Base-by-base conservation (phyloP, 2,888 invertebrate species). In the Dicyrtoma fusca region DNA sequence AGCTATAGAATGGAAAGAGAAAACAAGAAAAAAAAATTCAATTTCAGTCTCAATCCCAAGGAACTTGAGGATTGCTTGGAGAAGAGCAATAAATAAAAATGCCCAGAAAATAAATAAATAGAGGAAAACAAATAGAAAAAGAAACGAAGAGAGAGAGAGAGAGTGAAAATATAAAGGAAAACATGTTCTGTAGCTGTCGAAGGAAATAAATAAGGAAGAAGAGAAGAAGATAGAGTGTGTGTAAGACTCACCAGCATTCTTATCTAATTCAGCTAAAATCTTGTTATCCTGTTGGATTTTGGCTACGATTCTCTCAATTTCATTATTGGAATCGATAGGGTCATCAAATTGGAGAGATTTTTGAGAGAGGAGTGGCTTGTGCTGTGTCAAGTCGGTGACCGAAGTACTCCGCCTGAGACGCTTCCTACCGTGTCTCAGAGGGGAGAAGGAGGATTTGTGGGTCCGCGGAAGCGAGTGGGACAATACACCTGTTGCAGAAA, bases 301-400 rank as follows among this genome's bases (percentile, higher is more conserved):
- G 81, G 94, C 94, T 92, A 95, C 94, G 84, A 95, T 93, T 82
- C 93, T 88, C 85, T 95, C 94, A 83, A 95, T 94, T 86, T 95
- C 94, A 82, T 79, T 76, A 77, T 77, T 79, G 66, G 79, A 78
- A 76, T 79, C 75, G 73, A 77, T 75, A 75, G 77, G 77, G 75
- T 79, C 78, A 75, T 79, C 79, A 76, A 80, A 78, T 49, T 78
- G 77, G 76, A 79, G 79, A 78, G 78, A 80, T 73, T 80, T 78
- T 77, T 79, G 78, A 75, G 77, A 77, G 74, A 72, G 75, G 72
- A 77, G 75, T 71, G 77, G 63, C 62, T 69, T 69, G 72, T 72
- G 63, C 74, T 73, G 25, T 64, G 75, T 71, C 51, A 74, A 57
- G 72, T 80, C 80, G 74, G 77, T 80, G 72, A 80, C 80, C 73